These are phyloP conservation scores for Tenthredo mesomela DNA, from an alignment of 2,888 invertebrate genomes.

Conservation along the genomic window DNA sequence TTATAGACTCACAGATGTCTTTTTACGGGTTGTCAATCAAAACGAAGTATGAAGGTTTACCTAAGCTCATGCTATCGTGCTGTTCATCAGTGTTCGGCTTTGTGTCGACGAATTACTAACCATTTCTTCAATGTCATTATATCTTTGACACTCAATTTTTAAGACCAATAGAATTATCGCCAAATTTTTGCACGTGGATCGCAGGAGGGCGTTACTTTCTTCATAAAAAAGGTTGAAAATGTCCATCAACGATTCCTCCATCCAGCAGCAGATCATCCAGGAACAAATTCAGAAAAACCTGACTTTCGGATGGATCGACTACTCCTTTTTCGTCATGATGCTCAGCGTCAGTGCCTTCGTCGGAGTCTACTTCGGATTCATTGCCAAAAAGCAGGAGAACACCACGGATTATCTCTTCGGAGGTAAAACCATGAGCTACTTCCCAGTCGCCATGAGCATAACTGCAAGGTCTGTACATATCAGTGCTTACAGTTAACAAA, in stretches of 20 bases:
- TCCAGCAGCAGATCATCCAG: not conserved
- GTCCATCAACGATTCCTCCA: slow-evolving; percentile 15
- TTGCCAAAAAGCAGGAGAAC: slow-evolving; percentile 81
- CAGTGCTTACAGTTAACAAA: not conserved
- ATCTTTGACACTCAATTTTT: not conserved
- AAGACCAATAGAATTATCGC: not conserved
- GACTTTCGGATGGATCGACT: slow-evolving; percentile 80
- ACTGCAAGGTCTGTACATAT: slow-evolving; percentile 83
- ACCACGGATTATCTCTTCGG: slow-evolving; percentile 87
- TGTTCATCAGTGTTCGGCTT: too few species aligned
- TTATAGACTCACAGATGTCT: too few species aligned
- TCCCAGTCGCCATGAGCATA: slow-evolving; percentile 87
- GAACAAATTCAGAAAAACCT: slow-evolving; percentile 59
- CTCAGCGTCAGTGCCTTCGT: slow-evolving; percentile 80
- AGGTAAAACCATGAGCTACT: slow-evolving; percentile 86
- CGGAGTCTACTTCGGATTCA: slow-evolving; percentile 82
- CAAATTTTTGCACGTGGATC: not conserved
- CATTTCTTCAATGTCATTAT: not conserved
- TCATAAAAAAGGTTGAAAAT: not conserved
- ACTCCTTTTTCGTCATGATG: slow-evolving; percentile 79
- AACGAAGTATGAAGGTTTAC: too few species aligned
- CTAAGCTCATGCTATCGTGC: too few species aligned
- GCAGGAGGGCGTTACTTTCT: not conserved
- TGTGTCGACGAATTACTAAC: not conserved
- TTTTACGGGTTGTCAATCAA: too few species aligned